phyloP scores from a whole-genome alignment of 2,113 vertebrate genomes.

The Ceuthmochares aereus region DNA sequence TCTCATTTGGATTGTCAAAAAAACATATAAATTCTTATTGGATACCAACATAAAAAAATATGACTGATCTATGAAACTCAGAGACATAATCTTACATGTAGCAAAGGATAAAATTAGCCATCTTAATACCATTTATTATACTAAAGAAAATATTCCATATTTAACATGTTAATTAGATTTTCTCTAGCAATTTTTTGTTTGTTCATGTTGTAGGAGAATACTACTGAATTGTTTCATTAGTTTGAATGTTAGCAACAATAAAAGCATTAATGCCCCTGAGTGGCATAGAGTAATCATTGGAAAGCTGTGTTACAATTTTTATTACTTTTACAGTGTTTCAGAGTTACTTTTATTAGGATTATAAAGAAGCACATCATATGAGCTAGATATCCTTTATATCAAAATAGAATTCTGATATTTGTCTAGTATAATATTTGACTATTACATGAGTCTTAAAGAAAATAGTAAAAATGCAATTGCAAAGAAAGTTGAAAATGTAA shows the following conservation, averaged over 20 bases:
- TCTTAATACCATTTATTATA: neutral
- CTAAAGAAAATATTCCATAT: neutral
- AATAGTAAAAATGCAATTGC: neutral
- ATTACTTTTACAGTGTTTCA: neutral
- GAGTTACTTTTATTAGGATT: neutral
- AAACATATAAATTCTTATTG: neutral
- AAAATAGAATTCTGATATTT: neutral
- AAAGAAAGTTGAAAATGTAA: neutral
- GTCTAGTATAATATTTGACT: neutral
- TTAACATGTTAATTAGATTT: neutral
- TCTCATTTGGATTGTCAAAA: neutral
- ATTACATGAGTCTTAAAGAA: neutral
- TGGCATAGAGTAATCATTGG: neutral
- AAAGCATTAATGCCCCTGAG: neutral
- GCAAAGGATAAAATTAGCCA: neutral
- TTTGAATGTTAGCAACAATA: neutral
- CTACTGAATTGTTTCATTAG: neutral
- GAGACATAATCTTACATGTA: neutral
- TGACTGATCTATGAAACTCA: neutral
- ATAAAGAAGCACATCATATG: neutral
- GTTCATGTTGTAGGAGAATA: neutral
- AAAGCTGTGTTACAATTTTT: neutral
- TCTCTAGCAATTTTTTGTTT: neutral
- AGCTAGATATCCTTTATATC: neutral
- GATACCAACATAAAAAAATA: accelerated